Percentiles rank a stretch among this genome's conserved stretches.
phyloP scores from a whole-genome alignment of 2,888 invertebrate species.

The Pherbina coryleti region DNA sequence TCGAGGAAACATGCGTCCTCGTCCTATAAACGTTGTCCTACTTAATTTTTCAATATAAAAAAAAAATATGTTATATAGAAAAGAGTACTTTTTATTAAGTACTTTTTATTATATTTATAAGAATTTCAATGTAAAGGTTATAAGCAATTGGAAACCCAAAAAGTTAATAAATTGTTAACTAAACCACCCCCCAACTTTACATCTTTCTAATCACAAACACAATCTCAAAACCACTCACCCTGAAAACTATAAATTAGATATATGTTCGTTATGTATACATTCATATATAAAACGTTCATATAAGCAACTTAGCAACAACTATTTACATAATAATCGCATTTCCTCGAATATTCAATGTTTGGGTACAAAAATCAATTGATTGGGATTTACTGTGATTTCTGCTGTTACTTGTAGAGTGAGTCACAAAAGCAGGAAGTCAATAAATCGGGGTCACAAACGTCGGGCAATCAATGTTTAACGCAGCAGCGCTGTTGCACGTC shows the following conservation, averaged over 20 bases:
- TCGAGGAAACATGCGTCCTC: too few relatives aligned
- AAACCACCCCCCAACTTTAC: neutral
- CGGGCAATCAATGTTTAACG: neutral
- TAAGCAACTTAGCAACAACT: slow-evolving; percentile 7
- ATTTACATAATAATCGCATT: slow-evolving; percentile 19
- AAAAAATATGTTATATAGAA: too few relatives aligned
- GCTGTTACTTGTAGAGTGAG: neutral
- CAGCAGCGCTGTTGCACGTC: neutral
- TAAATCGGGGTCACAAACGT: neutral
- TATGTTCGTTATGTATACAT: too few relatives aligned
- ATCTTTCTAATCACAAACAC: neutral
- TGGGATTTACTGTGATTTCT: neutral
- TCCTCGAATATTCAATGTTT: neutral
- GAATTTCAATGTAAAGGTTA: too few relatives aligned
- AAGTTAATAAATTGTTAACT: neutral
- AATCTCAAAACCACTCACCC: neutral
- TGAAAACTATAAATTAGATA: too few relatives aligned
- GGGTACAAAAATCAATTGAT: slow-evolving; percentile 11
- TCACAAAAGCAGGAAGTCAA: neutral
- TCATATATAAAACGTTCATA: neutral
- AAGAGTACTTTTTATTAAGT: too few relatives aligned
- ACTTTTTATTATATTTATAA: too few relatives aligned
- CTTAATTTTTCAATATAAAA: too few relatives aligned
- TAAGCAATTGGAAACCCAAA: neutral
- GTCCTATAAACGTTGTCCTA: too few relatives aligned